Evolutionary conservation across 2,888 invertebrate species (phyloP).

Genomic region (Thumatha senex): DNA sequence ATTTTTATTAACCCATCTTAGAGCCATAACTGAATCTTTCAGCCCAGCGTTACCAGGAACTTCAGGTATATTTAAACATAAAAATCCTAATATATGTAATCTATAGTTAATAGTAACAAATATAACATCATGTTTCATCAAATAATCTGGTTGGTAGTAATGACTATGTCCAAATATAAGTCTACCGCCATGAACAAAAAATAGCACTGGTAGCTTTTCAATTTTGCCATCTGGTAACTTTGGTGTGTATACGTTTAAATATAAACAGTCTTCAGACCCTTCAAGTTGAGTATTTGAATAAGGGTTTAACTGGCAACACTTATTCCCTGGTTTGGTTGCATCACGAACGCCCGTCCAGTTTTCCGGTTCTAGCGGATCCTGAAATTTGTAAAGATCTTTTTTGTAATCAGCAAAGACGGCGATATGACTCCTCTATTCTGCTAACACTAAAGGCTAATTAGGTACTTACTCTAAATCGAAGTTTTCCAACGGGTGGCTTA

Average conservation of each 20-base stretch:
- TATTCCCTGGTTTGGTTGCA: constrained; percentile 69
- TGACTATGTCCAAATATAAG: constrained; percentile 80
- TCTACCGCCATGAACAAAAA: constrained; percentile 84
- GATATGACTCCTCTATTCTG: too few species aligned
- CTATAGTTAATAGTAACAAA: constrained; percentile 71
- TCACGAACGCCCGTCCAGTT: constrained; percentile 60
- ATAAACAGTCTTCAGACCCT: constrained; percentile 87
- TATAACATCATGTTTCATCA: constrained; percentile 60
- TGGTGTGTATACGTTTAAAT: constrained; percentile 87
- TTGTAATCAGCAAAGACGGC: too few species aligned
- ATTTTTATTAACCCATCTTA: constrained; percentile 68
- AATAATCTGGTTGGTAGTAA: constrained; percentile 69
- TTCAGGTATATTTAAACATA: constrained; percentile 63
- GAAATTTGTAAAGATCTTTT: constrained; percentile 22
- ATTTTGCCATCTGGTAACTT: constrained; percentile 62
- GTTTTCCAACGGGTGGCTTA: constrained; percentile 63
- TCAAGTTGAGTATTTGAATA: constrained; percentile 58
- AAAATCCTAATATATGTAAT: constrained; percentile 64
- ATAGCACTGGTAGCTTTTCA: constrained; percentile 74
- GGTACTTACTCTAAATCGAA: constrained; percentile 63
- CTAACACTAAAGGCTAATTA: neutral
- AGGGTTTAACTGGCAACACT: constrained; percentile 73
- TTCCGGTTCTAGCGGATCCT: constrained; percentile 64
- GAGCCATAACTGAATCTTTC: constrained; percentile 65
- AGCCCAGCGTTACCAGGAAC: constrained; percentile 69